These are phyloP conservation scores for Hippocampus kuda DNA, from an alignment of 2,797 vertebrate species.

Conservation along the genomic window DNA sequence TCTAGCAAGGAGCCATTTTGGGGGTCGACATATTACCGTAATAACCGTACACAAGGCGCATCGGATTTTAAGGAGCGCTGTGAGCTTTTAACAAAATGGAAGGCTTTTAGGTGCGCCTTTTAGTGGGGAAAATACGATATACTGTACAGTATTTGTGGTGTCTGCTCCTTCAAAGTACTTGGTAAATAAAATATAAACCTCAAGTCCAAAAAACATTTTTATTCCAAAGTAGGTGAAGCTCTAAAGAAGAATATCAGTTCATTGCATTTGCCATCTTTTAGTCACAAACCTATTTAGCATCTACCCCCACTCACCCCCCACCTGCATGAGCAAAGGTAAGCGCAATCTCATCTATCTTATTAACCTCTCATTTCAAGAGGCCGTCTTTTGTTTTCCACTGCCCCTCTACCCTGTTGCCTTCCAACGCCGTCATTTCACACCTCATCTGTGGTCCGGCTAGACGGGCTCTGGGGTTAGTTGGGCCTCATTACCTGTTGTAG, in stretches of 20 bases:
- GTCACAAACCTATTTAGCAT: constrained; percentile 55
- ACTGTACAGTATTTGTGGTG: not conserved
- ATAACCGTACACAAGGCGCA: no score
- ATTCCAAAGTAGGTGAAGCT: constrained; percentile 26
- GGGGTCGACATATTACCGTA: no score
- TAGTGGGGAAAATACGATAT: no score
- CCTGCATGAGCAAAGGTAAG: constrained; percentile 61
- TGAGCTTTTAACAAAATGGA: no score
- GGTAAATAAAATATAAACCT: not conserved
- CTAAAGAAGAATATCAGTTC: constrained; percentile 31
- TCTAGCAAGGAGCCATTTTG: no score
- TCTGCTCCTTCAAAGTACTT: not conserved
- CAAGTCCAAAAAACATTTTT: constrained; percentile 21
- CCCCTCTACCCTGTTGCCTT: constrained; percentile 13
- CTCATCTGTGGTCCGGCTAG: constrained; percentile 42
- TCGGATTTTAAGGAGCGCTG: no score
- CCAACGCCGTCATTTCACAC: constrained; percentile 26
- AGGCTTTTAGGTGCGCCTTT: no score
- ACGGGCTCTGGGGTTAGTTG: constrained; percentile 53
- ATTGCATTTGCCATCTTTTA: constrained; percentile 45
- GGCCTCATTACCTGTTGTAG: constrained; percentile 57
- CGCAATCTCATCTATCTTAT: constrained; percentile 62
- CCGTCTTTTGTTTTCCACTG: constrained; percentile 52
- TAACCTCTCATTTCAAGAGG: constrained; percentile 58
- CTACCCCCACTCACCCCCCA: constrained; percentile 50